phyloP scores from a whole-genome alignment of 2,113 vertebrate species.

The Ptilorrhoa leucosticta region DNA sequence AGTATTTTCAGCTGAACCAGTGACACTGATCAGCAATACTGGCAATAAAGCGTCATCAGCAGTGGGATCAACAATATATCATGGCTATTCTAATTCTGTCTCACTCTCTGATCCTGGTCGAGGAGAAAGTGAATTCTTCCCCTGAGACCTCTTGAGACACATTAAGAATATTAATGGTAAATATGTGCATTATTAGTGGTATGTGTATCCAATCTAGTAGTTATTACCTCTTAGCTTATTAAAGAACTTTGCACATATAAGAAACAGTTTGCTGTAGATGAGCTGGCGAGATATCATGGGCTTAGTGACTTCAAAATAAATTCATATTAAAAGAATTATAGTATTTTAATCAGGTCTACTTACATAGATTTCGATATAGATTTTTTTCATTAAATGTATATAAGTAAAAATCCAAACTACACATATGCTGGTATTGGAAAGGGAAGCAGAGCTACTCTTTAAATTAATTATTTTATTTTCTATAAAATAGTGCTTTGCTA shows the following conservation, averaged over 20 bases:
- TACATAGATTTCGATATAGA: background rate
- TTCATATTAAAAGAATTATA: background rate
- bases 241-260: background rate
- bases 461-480: background rate
- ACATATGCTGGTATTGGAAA: background rate
- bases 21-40: background rate
- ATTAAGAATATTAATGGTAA: background rate
- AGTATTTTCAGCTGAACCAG: background rate
- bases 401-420: background rate
- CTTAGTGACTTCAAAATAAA: background rate
- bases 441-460: background rate
- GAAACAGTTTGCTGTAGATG: background rate
- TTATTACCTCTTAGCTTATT: background rate
- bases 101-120: background rate
- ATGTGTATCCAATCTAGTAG: background rate
- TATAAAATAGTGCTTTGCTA: background rate
- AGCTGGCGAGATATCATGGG: background rate
- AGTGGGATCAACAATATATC: background rate
- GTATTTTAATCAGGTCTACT: background rate
- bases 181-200: background rate
- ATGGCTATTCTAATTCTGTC: background rate
- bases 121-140: background rate
- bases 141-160: background rate
- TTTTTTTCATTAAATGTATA: background rate
- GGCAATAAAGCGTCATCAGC: background rate